Base-by-base conservation (phyloP, 1,140 invertebrate genomes). In the Caerostris darwini region DNA sequence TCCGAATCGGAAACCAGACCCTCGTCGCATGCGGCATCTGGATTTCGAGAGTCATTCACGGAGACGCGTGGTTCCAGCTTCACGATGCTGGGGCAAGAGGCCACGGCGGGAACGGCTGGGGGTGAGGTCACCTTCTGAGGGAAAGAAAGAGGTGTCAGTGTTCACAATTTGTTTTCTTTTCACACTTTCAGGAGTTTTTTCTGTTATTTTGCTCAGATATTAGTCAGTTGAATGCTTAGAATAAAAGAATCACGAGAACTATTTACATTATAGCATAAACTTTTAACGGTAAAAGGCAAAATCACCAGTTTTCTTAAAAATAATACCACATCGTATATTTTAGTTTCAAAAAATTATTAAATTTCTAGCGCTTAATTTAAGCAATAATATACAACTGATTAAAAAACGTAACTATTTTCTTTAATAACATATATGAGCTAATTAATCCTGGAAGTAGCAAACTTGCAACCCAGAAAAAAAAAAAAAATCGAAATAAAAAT, bases 51-150 rank as follows among this genome's bases (percentile, higher is more conserved):
- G 54, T 92, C 82, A 85, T 53, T 56, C 57, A 19, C 7, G 7
- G 57, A 34, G 54, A 64, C 59, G 56, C 54, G 56, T 58, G 54
- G 58, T 34, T 85, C 83, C 81, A 92, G 17, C 71, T 92, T 83
- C 17, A 92, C 17, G 34, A 92, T 85, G 61, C 90, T 92, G 14
- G 90, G 90, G 59, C 90, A 92, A 85, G 90, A 92, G n/a, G 90
- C 58, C 50, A 89, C 87, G 54, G 87, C 89, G 5, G 89, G 89
- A 57, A 90, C 71, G 10, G 69, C 69, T 81, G 89, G 53, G 71
- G 89, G 34, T 57, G 89, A 58, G 53, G 89, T 34, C 67, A 90
- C 69, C 87, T 89, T 89, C 87, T 67, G 58, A 87, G 58, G 34
- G 58, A 87, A 50, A 87, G 58, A 87, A 50, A 17, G 71, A 77